These are phyloP conservation scores for Cebidichthys violaceus DNA, from an alignment of 2,113 vertebrate species.

Conservation along the genomic window DNA sequence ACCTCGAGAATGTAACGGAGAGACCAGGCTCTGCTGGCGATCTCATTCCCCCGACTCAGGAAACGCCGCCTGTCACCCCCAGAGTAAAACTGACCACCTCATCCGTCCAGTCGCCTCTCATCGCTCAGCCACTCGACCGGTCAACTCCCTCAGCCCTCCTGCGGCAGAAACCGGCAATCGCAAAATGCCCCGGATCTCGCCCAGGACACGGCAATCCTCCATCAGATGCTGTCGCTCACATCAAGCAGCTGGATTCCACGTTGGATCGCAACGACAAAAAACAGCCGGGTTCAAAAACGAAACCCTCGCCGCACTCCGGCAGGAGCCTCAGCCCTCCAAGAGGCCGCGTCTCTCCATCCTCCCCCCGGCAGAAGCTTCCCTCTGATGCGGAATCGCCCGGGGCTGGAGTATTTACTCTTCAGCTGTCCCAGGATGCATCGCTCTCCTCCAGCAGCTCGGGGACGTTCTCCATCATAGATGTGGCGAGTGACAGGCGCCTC, in stretches of 20 bases:
- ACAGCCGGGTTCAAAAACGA: slow-evolving; percentile 20
- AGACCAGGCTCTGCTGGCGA: slow-evolving; percentile 68
- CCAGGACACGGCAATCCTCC: not conserved
- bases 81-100: slow-evolving; percentile 78
- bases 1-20: slow-evolving; percentile 32
- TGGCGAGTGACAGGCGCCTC: slow-evolving; percentile 89
- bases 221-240: not conserved
- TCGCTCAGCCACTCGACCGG: slow-evolving; percentile 48
- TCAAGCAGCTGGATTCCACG: not conserved
- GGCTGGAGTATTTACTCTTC: slow-evolving; percentile 82
- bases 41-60: slow-evolving; percentile 86
- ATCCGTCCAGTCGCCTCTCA: slow-evolving; percentile 72
- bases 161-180: slow-evolving; percentile 4
- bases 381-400: slow-evolving; percentile 53
- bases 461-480: slow-evolving; percentile 91
- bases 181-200: slow-evolving; percentile 23
- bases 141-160: slow-evolving; percentile 38
- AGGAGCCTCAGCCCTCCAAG: not conserved
- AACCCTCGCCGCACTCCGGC: not conserved
- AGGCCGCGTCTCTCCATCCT: not conserved
- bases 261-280: slow-evolving; percentile 21
- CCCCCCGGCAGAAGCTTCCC: slow-evolving; percentile 7
- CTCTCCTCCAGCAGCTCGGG: slow-evolving; percentile 82
- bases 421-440: slow-evolving; percentile 85
- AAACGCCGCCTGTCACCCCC: slow-evolving; percentile 78